Base-by-base conservation (phyloP, 2,113 vertebrate genomes). In the Mystacornis crossleyi region DNA sequence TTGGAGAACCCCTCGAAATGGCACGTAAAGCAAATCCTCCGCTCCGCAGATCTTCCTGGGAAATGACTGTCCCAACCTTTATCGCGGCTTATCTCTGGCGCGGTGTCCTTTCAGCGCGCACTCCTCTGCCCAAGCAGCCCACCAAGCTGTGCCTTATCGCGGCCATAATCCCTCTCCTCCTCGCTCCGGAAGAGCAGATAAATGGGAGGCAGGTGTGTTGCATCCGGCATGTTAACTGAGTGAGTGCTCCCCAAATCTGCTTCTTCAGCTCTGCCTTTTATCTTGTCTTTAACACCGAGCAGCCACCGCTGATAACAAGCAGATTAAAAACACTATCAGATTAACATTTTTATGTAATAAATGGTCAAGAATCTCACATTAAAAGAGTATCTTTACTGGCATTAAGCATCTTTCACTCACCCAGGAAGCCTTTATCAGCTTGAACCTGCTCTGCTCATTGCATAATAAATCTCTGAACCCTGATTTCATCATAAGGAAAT, bases 271-370 rank as follows among this genome's bases (percentile, higher is more conserved):
- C 82, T 86, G 45, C 29, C 88, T 95, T 91, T 92, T 95, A 95
- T 96, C 95, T 95, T 58, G 83, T 69, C 83, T 93, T 97, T 92
- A 94, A 71, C 60, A 58, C 94, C 54, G 43, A 94, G 92, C 89
- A 94, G 95, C 86, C 77, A 72, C 84, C 1, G 2, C 91, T 55
- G 96, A 97, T 97, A 97, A 96, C 93, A 95, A 97, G 91, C 91
- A 95, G 96, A 97, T 97, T 97, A 96, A 95, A 95, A 93, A n/a
- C 86, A 24, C 94, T 97, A 97, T 97, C 97, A 96, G 96, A 97
- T 97, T 97, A 96, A 95, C 96, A 97, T 97, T 97, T 97, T 92
- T 89, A 77, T 93, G 81, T 97, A 97, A 97, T 97, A 96, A 96
- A 97, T 87, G 96, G 95, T 95, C 96, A 97, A 94, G 96, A 96